Evolutionary conservation across 2,888 invertebrate species (phyloP).

Genomic region (Argyresthia albistria): DNA sequence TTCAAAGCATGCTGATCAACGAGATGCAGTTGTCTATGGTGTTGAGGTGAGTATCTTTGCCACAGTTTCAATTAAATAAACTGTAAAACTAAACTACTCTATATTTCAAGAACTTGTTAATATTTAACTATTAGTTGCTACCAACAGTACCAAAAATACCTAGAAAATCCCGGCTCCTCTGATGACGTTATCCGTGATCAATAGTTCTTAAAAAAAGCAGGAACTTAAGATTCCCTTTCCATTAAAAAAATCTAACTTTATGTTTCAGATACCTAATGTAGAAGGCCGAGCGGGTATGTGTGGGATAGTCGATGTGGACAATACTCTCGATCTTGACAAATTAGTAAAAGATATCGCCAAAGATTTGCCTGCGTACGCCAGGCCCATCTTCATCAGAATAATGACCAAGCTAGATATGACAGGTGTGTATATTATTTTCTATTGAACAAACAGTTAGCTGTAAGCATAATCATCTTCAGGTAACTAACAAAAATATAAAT

Average conservation of each 20-base stretch:
- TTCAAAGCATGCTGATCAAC: conserved; percentile 86
- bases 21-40: conserved; percentile 95
- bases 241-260: background rate
- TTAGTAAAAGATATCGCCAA: conserved; percentile 77
- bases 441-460: background rate
- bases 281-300: conserved; percentile 98
- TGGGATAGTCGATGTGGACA: conserved; percentile 87
- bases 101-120: background rate
- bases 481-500: background rate
- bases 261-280: conserved; percentile 75
- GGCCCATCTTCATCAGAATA: conserved; percentile 91
- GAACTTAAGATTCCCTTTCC: background rate
- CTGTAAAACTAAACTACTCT: no score
- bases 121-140: no score
- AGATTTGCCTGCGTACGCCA: conserved; percentile 89
- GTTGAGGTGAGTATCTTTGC: conserved; percentile 79
- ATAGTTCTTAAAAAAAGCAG: background rate
- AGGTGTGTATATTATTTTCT: conserved; percentile 64
- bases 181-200: no score
- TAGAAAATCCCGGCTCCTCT: no score
- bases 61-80: background rate
- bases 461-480: background rate
- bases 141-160: no score
- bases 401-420: conserved; percentile 92
- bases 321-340: conserved; percentile 75